These are phyloP conservation scores for Pseudopipra pipra DNA, from an alignment of 2,113 vertebrate species.

Conservation along the genomic window DNA sequence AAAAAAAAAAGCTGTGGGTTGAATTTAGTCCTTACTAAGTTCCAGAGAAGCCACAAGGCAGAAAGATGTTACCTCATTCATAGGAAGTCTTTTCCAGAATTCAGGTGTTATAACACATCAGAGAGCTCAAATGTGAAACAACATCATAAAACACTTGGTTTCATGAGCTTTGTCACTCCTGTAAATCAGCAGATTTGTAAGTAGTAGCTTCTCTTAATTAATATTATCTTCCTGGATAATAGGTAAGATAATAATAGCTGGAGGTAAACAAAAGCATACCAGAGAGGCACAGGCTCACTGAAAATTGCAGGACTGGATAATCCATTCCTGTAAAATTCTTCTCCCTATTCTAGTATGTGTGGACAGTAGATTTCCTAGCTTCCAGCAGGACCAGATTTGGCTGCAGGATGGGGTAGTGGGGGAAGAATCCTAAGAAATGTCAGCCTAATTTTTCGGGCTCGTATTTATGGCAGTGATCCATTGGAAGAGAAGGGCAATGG, in stretches of 20 bases:
- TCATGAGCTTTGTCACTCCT: neutral
- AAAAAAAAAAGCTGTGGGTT: neutral
- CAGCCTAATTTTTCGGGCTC: neutral
- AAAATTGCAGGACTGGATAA: neutral
- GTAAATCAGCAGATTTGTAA: neutral
- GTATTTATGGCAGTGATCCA: accelerated
- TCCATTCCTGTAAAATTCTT: neutral
- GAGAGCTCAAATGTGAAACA: neutral
- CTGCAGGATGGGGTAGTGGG: neutral
- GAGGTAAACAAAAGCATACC: neutral
- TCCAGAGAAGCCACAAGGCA: neutral
- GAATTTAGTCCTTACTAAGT: neutral
- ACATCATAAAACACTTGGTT: neutral
- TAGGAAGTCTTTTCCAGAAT: neutral
- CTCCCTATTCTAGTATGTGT: neutral
- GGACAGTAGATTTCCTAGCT: neutral
- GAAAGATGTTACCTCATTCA: neutral
- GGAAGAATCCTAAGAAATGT: neutral
- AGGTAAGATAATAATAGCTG: neutral
- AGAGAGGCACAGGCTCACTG: neutral
- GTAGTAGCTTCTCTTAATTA: neutral
- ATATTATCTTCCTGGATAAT: neutral
- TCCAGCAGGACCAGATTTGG: neutral
- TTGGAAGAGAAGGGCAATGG: neutral
- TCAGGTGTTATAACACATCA: neutral